A percentile compares a stretch with the other conserved stretches of the same genome.
phyloP scores from a whole-genome alignment of 2,113 vertebrate genomes.

The Neofelis nebulosa region DNA sequence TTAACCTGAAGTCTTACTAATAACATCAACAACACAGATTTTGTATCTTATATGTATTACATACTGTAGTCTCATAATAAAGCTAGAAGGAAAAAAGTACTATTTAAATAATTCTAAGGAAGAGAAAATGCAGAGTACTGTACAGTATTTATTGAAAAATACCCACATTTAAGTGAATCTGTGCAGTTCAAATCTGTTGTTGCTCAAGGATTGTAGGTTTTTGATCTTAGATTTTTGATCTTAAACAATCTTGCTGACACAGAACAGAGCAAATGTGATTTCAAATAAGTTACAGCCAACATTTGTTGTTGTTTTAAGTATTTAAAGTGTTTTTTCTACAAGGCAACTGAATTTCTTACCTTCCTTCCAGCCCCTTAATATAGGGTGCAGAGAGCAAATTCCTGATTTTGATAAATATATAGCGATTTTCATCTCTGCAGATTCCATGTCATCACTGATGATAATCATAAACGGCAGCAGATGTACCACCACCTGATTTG shows the following conservation, averaged over 20 bases:
- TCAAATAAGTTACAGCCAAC: not conserved
- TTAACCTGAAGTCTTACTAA: not conserved
- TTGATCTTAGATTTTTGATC: not conserved
- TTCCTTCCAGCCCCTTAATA: slow-evolving; percentile 90
- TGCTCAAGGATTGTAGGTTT: not conserved
- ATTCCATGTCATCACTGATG: slow-evolving; percentile 72
- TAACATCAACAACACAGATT: not conserved
- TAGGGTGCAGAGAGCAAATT: slow-evolving; percentile 87
- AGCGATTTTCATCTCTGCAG: slow-evolving; percentile 86
- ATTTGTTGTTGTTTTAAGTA: not conserved
- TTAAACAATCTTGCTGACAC: not conserved
- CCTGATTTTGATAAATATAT: slow-evolving; percentile 84
- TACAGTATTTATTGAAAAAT: not conserved
- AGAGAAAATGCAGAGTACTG: not conserved
- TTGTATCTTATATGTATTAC: not conserved
- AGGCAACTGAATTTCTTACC: slow-evolving; percentile 82
- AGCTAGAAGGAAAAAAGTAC: not conserved
- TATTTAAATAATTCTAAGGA: not conserved
- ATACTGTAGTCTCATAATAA: not conserved
- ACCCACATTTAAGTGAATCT: not conserved
- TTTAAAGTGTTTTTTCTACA: not conserved
- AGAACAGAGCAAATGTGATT: not conserved
- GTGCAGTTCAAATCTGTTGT: not conserved
- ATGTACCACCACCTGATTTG: slow-evolving; percentile 81
- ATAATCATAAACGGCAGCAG: slow-evolving; percentile 92